Evolutionary conservation across 2,113 vertebrate genomes (phyloP).

Genomic region (Drymodes brunneopygia): DNA sequence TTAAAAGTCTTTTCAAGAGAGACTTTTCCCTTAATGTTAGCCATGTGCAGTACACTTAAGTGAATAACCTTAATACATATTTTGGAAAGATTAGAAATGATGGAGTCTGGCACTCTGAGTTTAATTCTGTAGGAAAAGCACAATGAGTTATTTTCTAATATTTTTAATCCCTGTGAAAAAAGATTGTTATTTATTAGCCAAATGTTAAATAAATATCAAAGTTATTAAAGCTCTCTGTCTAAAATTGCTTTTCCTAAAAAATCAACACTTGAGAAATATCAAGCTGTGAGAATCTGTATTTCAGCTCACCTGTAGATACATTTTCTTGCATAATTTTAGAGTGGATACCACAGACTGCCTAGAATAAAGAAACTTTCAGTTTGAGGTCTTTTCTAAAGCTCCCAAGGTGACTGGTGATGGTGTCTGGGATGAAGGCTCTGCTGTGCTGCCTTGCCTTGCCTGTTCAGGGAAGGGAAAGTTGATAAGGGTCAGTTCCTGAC

Average conservation of each 20-base stretch:
- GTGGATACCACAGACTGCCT: neutral
- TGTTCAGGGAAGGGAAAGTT: neutral
- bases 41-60: neutral
- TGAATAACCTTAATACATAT: neutral
- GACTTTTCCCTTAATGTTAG: neutral
- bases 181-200: slow-evolving; percentile 15
- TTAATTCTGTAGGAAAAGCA: neutral
- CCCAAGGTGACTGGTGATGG: neutral
- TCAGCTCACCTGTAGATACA: neutral
- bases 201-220: slow-evolving; percentile 26
- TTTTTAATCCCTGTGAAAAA: neutral
- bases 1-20: neutral
- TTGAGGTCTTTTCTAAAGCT: neutral
- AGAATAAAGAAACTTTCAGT: neutral
- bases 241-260: neutral
- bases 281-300: neutral
- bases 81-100: neutral
- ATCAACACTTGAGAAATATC: neutral
- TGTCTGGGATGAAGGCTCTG: neutral
- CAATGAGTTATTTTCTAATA: neutral
- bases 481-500: neutral
- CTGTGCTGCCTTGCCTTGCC: neutral
- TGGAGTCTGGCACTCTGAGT: neutral
- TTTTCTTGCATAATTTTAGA: neutral
- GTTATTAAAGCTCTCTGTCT: neutral